Evolutionary conservation across 64 coral and sea anemone species (phyloP).

Genomic region (Cladopsammia gracilis): DNA sequence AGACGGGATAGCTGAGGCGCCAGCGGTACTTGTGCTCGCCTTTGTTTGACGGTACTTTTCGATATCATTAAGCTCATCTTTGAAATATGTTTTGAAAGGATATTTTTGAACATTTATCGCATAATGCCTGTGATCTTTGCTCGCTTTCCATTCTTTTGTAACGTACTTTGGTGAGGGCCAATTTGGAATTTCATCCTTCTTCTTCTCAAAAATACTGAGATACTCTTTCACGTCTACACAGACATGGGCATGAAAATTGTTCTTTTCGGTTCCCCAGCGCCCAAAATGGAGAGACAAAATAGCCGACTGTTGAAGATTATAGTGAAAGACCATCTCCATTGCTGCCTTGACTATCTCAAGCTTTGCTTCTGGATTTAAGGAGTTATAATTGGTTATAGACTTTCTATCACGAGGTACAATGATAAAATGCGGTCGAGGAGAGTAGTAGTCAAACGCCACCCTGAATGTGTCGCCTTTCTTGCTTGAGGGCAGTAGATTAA

Average conservation of each 20-base stretch:
- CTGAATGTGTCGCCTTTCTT: conserved; percentile 74
- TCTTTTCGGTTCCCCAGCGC: conserved; percentile 75
- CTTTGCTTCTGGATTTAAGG: neutral
- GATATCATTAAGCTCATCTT: conserved; percentile 62
- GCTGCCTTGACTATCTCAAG: conserved; percentile 51
- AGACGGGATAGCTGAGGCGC: neutral
- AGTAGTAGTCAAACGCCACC: conserved; percentile 89
- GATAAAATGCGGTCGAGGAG: conserved; percentile 88
- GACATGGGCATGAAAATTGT: conserved; percentile 84
- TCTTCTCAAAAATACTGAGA: conserved; percentile 49
- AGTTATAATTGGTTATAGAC: conserved; percentile 30
- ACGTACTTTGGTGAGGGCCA: conserved; percentile 78
- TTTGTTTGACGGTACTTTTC: neutral
- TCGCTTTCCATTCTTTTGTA: conserved; percentile 75
- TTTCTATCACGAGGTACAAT: conserved; percentile 80
- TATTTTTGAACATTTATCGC: conserved; percentile 69
- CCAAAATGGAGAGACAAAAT: conserved; percentile 88
- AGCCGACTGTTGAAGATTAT: conserved; percentile 30
- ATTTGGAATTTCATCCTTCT: conserved; percentile 69
- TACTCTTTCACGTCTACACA: conserved; percentile 71
- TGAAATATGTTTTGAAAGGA: conserved; percentile 65
- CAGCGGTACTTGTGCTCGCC: neutral
- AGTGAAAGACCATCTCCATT: conserved; percentile 48
- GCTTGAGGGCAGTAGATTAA: conserved; percentile 63
- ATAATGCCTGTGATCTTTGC: conserved; percentile 66